Base-by-base conservation (phyloP, 2,113 vertebrate species). In the Cisticola juncidis region DNA sequence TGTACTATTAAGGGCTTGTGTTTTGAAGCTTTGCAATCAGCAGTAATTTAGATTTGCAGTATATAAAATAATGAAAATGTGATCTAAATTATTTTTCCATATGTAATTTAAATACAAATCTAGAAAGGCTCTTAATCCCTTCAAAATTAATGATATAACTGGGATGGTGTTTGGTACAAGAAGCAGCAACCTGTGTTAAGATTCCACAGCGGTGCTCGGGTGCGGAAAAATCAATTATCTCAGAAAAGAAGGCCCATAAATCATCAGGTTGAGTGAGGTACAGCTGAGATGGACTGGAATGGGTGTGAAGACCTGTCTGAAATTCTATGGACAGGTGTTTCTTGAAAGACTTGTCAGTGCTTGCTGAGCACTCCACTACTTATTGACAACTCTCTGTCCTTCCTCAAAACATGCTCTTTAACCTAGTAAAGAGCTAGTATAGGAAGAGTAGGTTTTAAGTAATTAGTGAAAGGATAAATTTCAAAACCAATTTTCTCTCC, bases 141-240 rank as follows among this genome's bases (percentile, higher is more conserved):
- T 79, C 21, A 40, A 42, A 94, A 70, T 54, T 64, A 84, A 28
- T 65, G 45, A 17, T 7, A 29, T 38, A 65, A 51, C 18, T 26
- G 26, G 8, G 13, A 65, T 44, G 9, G 12, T 33, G 9, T 47
- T n/a, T 51, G 42, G 2, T 28, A 24, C 8, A 47, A 57, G 47
- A 77, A 47, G 6, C 12, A 78, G 2, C 5, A 56, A 3, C 9
- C 8, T 56, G 11, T 14, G 4, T 38, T 38, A 64, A 73, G 12
- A 21, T 69, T 83, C 64, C 29, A 36, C 38, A 26, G 28, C 0
- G 0, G 13, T 31, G 8, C 5, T 60, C 4, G 0, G 8, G 3
- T 51, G 23, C 4, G 22, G 4, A 17, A 84, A 77, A 89, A 62
- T 28, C 1, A 82, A 36, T 16, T 57, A 21, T 21, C 6, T 62